Base-by-base conservation (phyloP, 2,888 invertebrate species). In the Drosophila sordidula region DNA sequence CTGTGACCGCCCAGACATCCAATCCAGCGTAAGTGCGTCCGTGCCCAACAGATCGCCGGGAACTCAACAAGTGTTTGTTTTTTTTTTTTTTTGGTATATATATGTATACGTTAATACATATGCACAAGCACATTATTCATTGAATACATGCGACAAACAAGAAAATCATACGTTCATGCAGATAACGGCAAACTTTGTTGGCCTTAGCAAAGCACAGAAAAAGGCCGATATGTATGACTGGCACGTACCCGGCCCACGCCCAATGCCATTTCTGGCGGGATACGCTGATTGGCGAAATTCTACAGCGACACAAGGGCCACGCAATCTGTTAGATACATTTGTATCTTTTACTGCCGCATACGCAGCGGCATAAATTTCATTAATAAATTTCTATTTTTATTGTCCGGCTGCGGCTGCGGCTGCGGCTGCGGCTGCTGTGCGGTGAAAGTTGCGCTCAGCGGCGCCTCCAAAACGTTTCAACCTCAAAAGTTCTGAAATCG, bases 1-100 rank as follows among this genome's bases (percentile, higher is more conserved):
- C 78, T 89, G 70, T 66, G 59, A 59, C 59, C 71, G 80, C 66
- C 72, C 76, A 86, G 86, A 79, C 80, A 64, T 54, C 68, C 51
- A 61, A 68, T n/a, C 16, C 46, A 63, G 29, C 59, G 83, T 83
- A 87, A 83, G 83, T 83, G 71, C 54, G 64, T 68, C 42, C 46
- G 8, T 14, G 11, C 6, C 14, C 5, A 18, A 12, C 38, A 51
- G 44, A 38, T 9, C 22, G 25, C 9, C 26, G 25, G 18, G 1
- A 44, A 36, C 2, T 44, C 12, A 55, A 54, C 66, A 57, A 69
- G 77, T 71, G 61, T 59, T 54, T 50, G 39, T 46, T 18, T 18
- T 18, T 18, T 18, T 18, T 18, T 18, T 18, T 18, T 18, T 18
- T 18, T 1, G 2, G 2, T 18, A 18, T 18, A 18, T 18, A 18